A percentile compares a stretch with the other conserved stretches of the same genome.
phyloP scores from a whole-genome alignment of 2,797 vertebrate species.

The Craterocephalus amniculus region DNA sequence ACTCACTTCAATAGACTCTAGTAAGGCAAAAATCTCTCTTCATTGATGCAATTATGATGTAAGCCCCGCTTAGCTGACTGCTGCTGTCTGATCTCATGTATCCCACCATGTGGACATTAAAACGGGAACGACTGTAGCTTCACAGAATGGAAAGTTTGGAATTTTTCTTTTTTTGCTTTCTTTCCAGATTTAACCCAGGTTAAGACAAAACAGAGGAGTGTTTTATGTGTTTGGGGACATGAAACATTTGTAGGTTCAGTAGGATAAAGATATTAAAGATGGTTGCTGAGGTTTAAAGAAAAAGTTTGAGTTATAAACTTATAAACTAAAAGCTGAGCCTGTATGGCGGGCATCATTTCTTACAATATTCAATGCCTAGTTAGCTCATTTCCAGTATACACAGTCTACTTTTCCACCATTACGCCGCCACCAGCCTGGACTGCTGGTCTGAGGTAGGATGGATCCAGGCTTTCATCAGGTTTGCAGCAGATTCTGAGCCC shows the following conservation, averaged over 20 bases:
- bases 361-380: conserved; percentile 10
- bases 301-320: no score
- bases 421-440: no score
- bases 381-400: conserved; percentile 6
- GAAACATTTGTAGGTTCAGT: no score
- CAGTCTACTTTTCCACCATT: background rate
- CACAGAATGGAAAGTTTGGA: conserved; percentile 18
- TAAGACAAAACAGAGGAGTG: background rate
- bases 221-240: background rate
- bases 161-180: background rate
- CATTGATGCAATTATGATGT: conserved; percentile 59
- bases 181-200: conserved; percentile 3
- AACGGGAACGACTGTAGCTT: conserved; percentile 2
- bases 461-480: no score
- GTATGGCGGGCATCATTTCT: no score
- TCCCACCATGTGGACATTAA: conserved; percentile 30
- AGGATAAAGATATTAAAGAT: no score
- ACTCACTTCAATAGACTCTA: conserved; percentile 45
- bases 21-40: conserved; percentile 39
- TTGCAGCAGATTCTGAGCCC: no score
- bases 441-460: no score
- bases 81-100: conserved; percentile 36
- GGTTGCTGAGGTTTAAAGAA: no score
- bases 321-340: no score
- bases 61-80: conserved; percentile 38